These are phyloP conservation scores for Taenaris catops DNA, from an alignment of 2,888 invertebrate species.

Conservation along the genomic window DNA sequence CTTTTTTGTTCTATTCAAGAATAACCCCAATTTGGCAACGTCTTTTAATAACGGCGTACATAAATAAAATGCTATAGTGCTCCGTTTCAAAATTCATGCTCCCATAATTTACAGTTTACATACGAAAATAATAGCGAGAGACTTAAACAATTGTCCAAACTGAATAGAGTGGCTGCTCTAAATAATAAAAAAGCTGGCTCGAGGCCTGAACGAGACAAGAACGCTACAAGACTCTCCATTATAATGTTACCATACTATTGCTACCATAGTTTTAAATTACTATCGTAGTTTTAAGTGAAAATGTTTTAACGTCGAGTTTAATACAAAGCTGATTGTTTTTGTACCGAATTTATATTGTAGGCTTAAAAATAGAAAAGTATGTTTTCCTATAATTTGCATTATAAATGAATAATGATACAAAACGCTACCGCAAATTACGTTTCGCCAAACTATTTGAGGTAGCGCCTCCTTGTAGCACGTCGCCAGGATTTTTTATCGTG, in stretches of 20 bases:
- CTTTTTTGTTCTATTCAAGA: too few relatives aligned
- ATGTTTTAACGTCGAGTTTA: too few relatives aligned
- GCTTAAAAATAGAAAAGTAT: too few relatives aligned
- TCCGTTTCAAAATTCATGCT: too few relatives aligned
- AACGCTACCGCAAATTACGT: too few relatives aligned
- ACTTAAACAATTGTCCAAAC: slow-evolving; percentile 33
- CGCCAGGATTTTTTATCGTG: too few relatives aligned
- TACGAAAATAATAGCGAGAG: slow-evolving; percentile 31
- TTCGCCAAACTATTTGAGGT: too few relatives aligned
- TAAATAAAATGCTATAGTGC: slow-evolving; percentile 17
- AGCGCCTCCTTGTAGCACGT: too few relatives aligned
- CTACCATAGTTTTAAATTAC: slow-evolving; percentile 14
- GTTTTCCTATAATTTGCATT: too few relatives aligned
- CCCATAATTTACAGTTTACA: slow-evolving; percentile 29
- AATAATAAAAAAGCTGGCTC: slow-evolving; percentile 56
- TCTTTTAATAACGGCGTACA: slow-evolving; percentile 4
- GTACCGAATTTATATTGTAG: too few relatives aligned
- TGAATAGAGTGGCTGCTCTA: slow-evolving; percentile 40
- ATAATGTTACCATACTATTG: slow-evolving; percentile 28
- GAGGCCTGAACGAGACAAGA: slow-evolving; percentile 34
- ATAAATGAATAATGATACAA: too few relatives aligned
- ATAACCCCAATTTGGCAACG: slow-evolving; percentile 5
- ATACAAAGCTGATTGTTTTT: too few relatives aligned
- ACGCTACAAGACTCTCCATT: slow-evolving; percentile 37
- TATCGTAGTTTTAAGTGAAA: slow-evolving; percentile 15